Evolutionary conservation across 2,888 invertebrate species (phyloP), one percentile per base, ranked within the genome.

Genomic region (Apantesis nais): DNA sequence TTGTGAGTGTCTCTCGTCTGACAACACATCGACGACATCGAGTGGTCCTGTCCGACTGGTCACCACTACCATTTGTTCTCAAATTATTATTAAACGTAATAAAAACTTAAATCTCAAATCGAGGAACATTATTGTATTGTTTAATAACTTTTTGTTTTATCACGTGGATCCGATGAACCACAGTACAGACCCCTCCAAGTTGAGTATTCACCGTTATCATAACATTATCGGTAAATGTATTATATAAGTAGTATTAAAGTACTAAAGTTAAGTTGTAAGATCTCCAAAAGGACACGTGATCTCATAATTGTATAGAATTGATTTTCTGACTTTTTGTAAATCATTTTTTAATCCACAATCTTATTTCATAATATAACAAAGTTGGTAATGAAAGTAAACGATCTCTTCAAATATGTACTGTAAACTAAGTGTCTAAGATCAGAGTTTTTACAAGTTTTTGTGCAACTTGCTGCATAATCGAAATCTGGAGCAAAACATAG

Each of bases 1-100:
- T 90, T 90, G 89, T 86, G 89, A 91, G 90, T 89, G 89, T 91
- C 89, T 89, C 88, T 90, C 88, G 85, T 89, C 81, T 84, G 88
- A 91, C 91, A 90, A 91, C 88, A 85, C 89, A 87, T 85, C 83
- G 89, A 86, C 84, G 88, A 85, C 86, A 84, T 88, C 80, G 87
- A 90, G 89, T 89, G 89, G 88, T 83, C 82, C 82, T 83, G 83
- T 82, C 81, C 81, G 55, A 77, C 76, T 75, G 78, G 77, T 69
- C 66, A 69, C 85, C 84, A 70, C 85, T 88, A 89, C 87, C 79
- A 88, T 83, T 84, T 83, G 86, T 71, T 78, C 74, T 67, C 71
- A 62, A 71, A 74, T 73, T 67, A 72, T 67, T 61, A 22, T 70
- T 41, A 67, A 66, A 67, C 65, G 69, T 31, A 64, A 52, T 31